phyloP scores from a whole-genome alignment of 1,140 invertebrate species.

The Zophobas atratus region DNA sequence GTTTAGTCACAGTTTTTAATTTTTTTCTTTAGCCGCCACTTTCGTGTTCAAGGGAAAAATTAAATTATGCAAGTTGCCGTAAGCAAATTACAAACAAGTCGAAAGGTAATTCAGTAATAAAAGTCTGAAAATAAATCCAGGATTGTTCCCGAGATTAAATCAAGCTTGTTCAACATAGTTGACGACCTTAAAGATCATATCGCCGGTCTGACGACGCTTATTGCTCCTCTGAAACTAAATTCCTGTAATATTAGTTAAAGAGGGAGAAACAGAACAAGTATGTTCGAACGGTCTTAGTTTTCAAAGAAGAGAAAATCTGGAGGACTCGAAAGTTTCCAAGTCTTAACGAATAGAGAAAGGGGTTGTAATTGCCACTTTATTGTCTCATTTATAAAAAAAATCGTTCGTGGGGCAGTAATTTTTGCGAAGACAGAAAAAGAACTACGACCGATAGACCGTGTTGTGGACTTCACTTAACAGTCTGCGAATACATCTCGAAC shows the following conservation, averaged over 20 bases:
- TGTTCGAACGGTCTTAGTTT: neutral
- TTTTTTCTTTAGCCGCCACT: neutral
- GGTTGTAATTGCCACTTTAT: no score
- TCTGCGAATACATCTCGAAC: neutral
- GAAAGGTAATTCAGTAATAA: slow-evolving; percentile 6
- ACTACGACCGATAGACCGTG: no score
- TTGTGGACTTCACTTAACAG: neutral
- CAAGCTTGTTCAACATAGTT: slow-evolving; percentile 8
- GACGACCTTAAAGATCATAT: slow-evolving; percentile 6
- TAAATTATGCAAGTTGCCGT: slow-evolving; percentile 14
- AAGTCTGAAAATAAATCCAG: neutral
- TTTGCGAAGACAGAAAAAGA: no score
- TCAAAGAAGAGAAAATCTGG: neutral
- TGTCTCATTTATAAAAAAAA: no score
- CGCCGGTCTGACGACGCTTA: neutral
- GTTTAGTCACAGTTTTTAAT: slow-evolving; percentile 21
- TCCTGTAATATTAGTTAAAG: neutral
- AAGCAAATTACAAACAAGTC: neutral
- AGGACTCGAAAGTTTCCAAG: no score
- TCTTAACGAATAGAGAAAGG: no score
- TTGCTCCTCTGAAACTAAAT: slow-evolving; percentile 11
- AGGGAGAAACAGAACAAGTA: neutral
- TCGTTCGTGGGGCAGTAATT: no score
- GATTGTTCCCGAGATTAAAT: neutral
- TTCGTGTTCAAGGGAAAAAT: slow-evolving; percentile 18